Base-by-base conservation (phyloP, 1,140 invertebrate species). In the Lordiphosa stackelbergi region DNA sequence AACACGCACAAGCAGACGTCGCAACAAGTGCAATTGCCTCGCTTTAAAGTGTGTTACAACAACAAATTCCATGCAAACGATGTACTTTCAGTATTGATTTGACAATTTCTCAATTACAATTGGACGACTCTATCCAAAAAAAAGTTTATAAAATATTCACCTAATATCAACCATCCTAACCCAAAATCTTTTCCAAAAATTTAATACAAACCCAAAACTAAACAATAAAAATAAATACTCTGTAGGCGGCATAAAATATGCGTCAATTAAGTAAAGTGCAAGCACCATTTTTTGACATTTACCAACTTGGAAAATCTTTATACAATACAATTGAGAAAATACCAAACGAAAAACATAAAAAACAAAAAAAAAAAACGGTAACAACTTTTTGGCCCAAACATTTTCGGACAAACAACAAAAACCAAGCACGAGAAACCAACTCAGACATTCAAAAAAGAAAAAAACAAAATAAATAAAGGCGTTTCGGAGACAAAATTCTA, bases 401-500 rank as follows among this genome's bases (percentile, higher is more conserved):
- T 37, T 49, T 49, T 49, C 47, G 37, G 42, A 38, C 53, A 41
- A 58, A 65, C 53, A 60, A 70, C 41, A 51, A 47, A 54, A 56
- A 56, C 19, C 40, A 68, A 31, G 49, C 35, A 56, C 22, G 60
- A 49, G 51, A 53, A 71, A 72, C 52, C 58, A 72, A 53, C 70
- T 60, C 56, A 73, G 51, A 66, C 38, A 70, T 31, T 31, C 28
- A 43, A 61, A 69, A 66, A 41, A 63, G 16, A 66, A 64, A 81
- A 56, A 66, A 41, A 63, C 22, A 66, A 64, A 81, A 56, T 16
- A 66, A 65, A 74, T 81, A 81, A 85, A 52, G 65, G 79, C 73
- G 79, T 87, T 87, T 87, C 85, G 85, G 85, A 87, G 81, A 75
- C 85, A 87, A 87, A 87, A 87, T 87, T 87, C 85, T 87, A 87